Evolutionary conservation across 2,888 invertebrate genomes (phyloP), one percentile per base, ranked within the genome.

Genomic region (Aradus depressus): DNA sequence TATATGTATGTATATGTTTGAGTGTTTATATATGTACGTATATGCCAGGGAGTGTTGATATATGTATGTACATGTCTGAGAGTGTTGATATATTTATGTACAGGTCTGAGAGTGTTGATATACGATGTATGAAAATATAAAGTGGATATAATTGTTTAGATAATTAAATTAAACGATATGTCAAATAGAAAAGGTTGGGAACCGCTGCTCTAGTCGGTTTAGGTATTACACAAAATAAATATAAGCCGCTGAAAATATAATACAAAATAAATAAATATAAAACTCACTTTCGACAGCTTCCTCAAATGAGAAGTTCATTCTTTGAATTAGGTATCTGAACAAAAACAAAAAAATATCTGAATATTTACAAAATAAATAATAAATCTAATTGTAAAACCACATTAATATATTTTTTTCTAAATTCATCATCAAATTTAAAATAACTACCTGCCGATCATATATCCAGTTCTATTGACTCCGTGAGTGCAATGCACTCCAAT

Each of bases 401-500:
- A 2, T 12, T 8, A 41, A 8, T n/a, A 19, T 21, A 18, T 38
- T 21, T n/a, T 10, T 8, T 8, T 18, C 14, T 22, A 8, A 6
- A 10, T 14, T 14, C 14, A 19, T 14, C 5, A 28, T 6, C 26
- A 14, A 4, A 44, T 14, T 16, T 28, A 4, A 10, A 5, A 28
- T 23, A 50, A 62, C 61, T 77, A 84, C 62, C 79, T 74, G 65
- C 85, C 84, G 59, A 86, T 79, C 65, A 86, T 74, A 64, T 80
- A 85, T 3, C 86, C 85, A 6, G 85, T 84, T 57, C 87, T 75
- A 66, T 87, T 87, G 55, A 86, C 69, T 3, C 86, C 86, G 63
- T 85, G 86, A 1, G 86, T 87, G 65, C 87, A 87, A 66, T 87
- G 86, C 51, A 87, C 80, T 44, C 85, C 86, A 59, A 87, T 74